phyloP scores from a whole-genome alignment of 2,113 vertebrate genomes.

The Gymnobelideus leadbeateri region DNA sequence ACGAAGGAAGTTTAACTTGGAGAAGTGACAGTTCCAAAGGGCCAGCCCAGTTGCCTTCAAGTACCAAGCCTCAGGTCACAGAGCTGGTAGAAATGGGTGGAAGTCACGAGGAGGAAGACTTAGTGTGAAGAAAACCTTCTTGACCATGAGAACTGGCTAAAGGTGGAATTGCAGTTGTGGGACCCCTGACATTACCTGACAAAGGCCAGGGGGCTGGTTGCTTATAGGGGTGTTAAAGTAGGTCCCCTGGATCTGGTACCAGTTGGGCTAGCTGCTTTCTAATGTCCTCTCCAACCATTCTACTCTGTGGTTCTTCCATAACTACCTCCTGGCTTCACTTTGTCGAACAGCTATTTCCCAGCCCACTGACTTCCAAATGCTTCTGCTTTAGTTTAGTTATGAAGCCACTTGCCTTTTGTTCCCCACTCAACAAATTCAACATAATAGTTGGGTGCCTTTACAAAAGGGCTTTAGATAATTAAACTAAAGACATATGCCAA shows the following conservation, averaged over 20 bases:
- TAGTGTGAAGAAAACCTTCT: neutral
- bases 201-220: neutral
- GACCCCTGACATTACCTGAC: neutral
- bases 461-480: conserved; percentile 3
- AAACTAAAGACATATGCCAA: conserved; percentile 25
- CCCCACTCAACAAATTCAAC: conserved; percentile 19
- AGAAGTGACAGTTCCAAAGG: neutral
- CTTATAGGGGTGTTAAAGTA: neutral
- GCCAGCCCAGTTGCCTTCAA: neutral
- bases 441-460: conserved; percentile 3
- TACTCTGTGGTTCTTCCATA: too few relatives aligned
- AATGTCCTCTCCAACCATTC: too few relatives aligned
- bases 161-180: neutral
- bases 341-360: too few relatives aligned
- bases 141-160: neutral
- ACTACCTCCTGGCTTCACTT: too few relatives aligned
- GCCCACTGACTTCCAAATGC: too few relatives aligned
- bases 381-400: neutral
- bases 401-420: conserved; percentile 30
- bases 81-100: neutral
- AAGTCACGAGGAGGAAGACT: neutral
- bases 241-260: neutral
- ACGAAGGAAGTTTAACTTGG: neutral
- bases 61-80: neutral
- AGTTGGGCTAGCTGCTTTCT: neutral